Conservation (phyloP, 2,797 vertebrate species). For the Poecilia picta region DNA sequence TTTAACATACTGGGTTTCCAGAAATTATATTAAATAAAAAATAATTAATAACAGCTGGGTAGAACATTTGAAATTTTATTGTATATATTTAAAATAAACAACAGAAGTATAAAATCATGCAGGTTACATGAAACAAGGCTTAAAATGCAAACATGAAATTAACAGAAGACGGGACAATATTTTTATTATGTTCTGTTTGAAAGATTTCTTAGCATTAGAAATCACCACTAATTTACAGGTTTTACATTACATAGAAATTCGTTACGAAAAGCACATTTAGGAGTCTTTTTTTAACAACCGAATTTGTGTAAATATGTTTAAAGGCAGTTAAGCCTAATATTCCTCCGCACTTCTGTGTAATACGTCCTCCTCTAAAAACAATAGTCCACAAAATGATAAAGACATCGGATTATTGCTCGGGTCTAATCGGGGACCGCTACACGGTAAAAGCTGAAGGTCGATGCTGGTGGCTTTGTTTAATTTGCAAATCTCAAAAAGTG, state of each 20-base stretch:
- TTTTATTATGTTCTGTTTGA: background rate
- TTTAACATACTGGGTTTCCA: too few relatives aligned
- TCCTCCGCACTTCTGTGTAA: slow-evolving; percentile 76
- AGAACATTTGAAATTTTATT: too few relatives aligned
- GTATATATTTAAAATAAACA: too few relatives aligned
- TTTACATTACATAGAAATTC: background rate
- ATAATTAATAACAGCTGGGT: too few relatives aligned
- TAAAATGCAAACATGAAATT: background rate
- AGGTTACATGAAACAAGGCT: too few relatives aligned
- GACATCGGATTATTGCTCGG: background rate
- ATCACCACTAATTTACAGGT: background rate
- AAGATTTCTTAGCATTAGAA: background rate
- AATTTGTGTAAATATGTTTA: background rate
- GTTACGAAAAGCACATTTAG: background rate
- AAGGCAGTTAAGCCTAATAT: slow-evolving; percentile 50
- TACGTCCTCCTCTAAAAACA: slow-evolving; percentile 72
- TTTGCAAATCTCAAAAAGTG: background rate
- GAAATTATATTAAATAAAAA: too few relatives aligned
- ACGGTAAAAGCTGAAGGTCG: fast-evolving
- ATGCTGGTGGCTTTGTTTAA: fast-evolving
- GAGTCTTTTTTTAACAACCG: background rate
- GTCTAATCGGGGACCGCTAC: fast-evolving
- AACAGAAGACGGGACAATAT: background rate
- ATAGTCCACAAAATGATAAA: slow-evolving; percentile 70
- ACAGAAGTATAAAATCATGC: too few relatives aligned